These are phyloP conservation scores for Ormyrus rosae DNA, from an alignment of 2,888 invertebrate genomes.

Conservation along the genomic window DNA sequence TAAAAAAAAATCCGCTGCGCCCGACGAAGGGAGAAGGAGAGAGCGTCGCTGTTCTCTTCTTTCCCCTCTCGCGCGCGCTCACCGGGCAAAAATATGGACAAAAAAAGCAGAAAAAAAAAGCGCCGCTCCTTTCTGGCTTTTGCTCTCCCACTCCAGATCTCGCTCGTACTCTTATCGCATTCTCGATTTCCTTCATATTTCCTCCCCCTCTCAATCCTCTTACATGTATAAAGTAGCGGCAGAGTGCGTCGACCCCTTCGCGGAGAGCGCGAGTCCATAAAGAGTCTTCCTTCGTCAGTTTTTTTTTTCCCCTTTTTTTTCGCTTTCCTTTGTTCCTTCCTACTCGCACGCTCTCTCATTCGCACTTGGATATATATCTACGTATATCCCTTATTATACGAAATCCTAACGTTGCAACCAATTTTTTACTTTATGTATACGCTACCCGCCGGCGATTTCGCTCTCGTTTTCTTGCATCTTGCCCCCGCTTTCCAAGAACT, in stretches of 20 bases:
- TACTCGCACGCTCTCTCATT: background rate
- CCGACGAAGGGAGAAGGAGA: background rate
- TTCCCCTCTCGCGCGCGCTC: background rate
- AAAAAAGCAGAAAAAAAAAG: constrained; percentile 16
- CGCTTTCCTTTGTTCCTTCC: background rate
- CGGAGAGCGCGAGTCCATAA: constrained; percentile 41
- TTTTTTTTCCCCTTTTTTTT: constrained; percentile 31
- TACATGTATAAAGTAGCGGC: constrained; percentile 47
- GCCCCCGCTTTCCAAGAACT: constrained; percentile 9
- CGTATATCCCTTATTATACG: constrained; percentile 50
- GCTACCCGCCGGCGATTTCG: background rate
- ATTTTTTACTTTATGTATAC: constrained; percentile 34
- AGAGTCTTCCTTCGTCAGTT: constrained; percentile 49
- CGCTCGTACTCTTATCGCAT: constrained; percentile 43
- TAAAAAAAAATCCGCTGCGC: constrained; percentile 20
- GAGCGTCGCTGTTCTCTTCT: constrained; percentile 2
- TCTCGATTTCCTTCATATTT: constrained; percentile 53
- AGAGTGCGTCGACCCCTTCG: constrained; percentile 52
- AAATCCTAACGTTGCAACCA: constrained; percentile 43
- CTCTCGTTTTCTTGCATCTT: constrained; percentile 10
- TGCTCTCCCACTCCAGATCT: constrained; percentile 16
- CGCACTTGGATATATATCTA: constrained; percentile 26
- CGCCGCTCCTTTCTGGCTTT: constrained; percentile 22
- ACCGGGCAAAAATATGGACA: constrained; percentile 25
- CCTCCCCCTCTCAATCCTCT: constrained; percentile 9